These are phyloP conservation scores for Lasioglossum vierecki DNA, from an alignment of 2,888 invertebrate species.

Conservation along the genomic window DNA sequence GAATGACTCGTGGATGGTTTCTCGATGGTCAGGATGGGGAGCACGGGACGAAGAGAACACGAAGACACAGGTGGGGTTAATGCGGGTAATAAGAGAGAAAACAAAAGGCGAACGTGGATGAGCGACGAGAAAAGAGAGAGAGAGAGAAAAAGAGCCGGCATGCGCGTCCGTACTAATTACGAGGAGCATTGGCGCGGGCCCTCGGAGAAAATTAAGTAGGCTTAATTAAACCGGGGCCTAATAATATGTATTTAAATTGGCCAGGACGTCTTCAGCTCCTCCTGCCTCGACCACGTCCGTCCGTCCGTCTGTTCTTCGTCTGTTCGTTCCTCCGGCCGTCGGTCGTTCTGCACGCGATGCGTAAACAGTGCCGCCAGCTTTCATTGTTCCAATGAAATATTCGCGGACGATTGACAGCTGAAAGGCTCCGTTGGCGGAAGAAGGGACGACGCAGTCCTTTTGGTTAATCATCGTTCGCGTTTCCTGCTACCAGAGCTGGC, in stretches of 20 bases:
- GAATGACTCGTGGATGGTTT: conserved; percentile 60
- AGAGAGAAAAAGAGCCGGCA: conserved; percentile 63
- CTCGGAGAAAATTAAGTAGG: conserved; percentile 78
- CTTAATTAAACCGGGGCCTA: conserved; percentile 80
- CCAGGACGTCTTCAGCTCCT: conserved; percentile 56
- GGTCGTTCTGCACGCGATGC: conserved; percentile 15
- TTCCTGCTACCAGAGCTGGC: background rate
- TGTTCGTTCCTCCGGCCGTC: background rate
- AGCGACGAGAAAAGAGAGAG: conserved; percentile 14
- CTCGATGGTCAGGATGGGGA: conserved; percentile 22
- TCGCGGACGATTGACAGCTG: conserved; percentile 27
- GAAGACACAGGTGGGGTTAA: conserved; percentile 67
- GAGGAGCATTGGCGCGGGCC: conserved; percentile 74
- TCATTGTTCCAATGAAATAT: conserved; percentile 39
- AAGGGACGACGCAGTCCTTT: conserved; percentile 27
- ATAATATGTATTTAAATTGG: conserved; percentile 81
- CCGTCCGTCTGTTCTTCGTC: background rate
- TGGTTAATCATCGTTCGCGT: conserved; percentile 22
- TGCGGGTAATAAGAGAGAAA: conserved; percentile 71
- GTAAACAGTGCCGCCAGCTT: conserved; percentile 30
- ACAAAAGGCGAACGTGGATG: conserved; percentile 70
- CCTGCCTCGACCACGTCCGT: conserved; percentile 4
- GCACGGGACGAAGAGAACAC: conserved; percentile 26
- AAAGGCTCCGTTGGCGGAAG: conserved; percentile 18
- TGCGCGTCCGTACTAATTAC: conserved; percentile 81